These are phyloP conservation scores for Latheticus oryzae DNA, from an alignment of 2,888 invertebrate genomes.

Conservation along the genomic window DNA sequence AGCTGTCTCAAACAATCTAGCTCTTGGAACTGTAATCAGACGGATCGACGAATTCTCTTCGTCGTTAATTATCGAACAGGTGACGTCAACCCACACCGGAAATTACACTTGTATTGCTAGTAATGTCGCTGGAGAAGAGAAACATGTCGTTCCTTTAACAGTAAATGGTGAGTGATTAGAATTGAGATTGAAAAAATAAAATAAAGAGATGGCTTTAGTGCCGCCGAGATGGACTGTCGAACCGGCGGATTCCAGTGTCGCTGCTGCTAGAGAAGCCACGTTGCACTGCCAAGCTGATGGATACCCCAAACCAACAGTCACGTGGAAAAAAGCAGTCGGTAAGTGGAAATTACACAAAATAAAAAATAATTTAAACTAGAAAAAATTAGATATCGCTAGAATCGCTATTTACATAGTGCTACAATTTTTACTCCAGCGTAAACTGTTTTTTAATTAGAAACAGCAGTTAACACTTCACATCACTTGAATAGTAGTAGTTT, in stretches of 20 bases:
- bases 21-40: slow-evolving; percentile 68
- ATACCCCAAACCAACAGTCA: slow-evolving; percentile 88
- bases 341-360: too few relatives aligned
- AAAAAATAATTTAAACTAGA: too few relatives aligned
- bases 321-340: slow-evolving; percentile 92
- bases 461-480: slow-evolving; percentile 3
- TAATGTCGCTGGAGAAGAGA: slow-evolving; percentile 85
- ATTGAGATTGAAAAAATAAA: too few relatives aligned
- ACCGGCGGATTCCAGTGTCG: slow-evolving; percentile 84
- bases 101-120: slow-evolving; percentile 94
- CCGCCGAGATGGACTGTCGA: slow-evolving; percentile 92
- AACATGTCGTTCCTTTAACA: slow-evolving; percentile 82
- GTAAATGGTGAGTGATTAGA: slow-evolving; percentile 75
- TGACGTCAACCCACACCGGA: slow-evolving; percentile 86
- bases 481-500: too few relatives aligned
- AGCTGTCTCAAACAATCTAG: slow-evolving; percentile 69
- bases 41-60: slow-evolving; percentile 88
- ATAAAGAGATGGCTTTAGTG: slow-evolving; percentile 69
- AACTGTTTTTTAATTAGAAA: slow-evolving; percentile 7
- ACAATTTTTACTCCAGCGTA: too few relatives aligned
- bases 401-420: too few relatives aligned
- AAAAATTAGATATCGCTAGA: too few relatives aligned
- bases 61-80: slow-evolving; percentile 86
- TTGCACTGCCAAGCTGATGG: slow-evolving; percentile 92
- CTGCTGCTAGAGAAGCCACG: slow-evolving; percentile 84